Evolutionary conservation across 2,797 vertebrate genomes (phyloP).

Genomic region (Sarcoramphus papa): DNA sequence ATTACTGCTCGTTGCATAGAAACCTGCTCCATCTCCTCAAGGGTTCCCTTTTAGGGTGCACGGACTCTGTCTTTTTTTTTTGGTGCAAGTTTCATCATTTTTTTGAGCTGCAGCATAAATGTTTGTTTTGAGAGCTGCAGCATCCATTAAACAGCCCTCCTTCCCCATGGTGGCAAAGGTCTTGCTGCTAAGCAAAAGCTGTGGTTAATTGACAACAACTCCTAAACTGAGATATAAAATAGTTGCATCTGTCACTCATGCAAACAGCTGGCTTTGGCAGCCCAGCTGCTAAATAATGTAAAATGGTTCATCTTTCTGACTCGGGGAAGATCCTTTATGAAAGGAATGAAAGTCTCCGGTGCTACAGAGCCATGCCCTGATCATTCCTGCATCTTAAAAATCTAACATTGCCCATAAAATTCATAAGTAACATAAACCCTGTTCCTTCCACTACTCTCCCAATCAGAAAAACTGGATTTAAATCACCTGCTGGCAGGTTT

Average conservation of each 20-base stretch:
- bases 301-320: background rate
- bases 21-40: slow-evolving; percentile 28
- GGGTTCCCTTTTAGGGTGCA: background rate
- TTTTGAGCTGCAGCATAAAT: background rate
- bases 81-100: background rate
- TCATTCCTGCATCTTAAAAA: slow-evolving; percentile 13
- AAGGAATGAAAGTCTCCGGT: background rate
- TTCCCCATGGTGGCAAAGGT: background rate
- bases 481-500: slow-evolving; percentile 64
- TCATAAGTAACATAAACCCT: slow-evolving; percentile 35
- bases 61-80: background rate
- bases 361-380: background rate
- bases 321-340: background rate
- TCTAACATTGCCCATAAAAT: slow-evolving; percentile 8
- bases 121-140: background rate
- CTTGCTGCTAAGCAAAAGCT: background rate
- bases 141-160: background rate
- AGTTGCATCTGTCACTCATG: background rate
- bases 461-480: slow-evolving; percentile 48
- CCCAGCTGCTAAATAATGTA: slow-evolving; percentile 20
- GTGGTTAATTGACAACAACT: background rate
- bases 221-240: background rate
- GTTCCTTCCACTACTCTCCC: slow-evolving; percentile 17
- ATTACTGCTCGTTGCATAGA: background rate
- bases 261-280: background rate